These are phyloP conservation scores for Suncus etruscus DNA, from an alignment of 2,113 vertebrate genomes.

Conservation along the genomic window DNA sequence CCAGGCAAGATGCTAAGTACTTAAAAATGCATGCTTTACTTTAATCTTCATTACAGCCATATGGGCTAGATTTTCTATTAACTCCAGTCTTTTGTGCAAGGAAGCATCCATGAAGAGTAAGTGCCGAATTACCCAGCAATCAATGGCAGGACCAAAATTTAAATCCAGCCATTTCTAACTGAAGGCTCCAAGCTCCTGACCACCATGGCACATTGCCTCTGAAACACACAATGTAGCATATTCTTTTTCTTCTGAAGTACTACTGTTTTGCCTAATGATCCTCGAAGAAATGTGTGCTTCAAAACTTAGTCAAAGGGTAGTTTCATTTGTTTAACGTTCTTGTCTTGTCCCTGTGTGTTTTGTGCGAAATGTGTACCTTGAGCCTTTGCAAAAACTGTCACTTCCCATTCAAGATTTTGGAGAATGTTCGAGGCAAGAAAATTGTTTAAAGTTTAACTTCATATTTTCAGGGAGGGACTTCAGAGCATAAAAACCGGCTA, in stretches of 20 bases:
- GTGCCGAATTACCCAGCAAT: neutral
- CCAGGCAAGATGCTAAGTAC: neutral
- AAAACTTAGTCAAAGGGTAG: neutral
- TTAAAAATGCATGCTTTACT: fast-evolving
- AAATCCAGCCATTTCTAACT: neutral
- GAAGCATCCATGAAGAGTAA: neutral
- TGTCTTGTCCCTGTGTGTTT: neutral
- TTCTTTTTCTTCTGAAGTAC: neutral
- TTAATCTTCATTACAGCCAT: neutral
- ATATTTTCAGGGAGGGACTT: too few relatives aligned
- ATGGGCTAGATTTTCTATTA: neutral
- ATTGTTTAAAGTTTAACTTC: neutral
- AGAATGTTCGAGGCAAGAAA: neutral
- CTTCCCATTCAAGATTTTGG: neutral
- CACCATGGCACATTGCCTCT: neutral
- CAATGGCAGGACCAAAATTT: neutral
- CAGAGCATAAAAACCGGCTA: too few relatives aligned
- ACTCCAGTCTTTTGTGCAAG: neutral
- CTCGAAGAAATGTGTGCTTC: neutral
- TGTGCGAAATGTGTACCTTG: neutral
- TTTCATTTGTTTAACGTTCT: neutral
- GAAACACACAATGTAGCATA: neutral
- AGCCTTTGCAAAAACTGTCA: neutral
- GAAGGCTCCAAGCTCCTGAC: neutral
- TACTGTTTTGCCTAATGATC: neutral